Base-by-base conservation (phyloP, 2,888 invertebrate genomes). In the Danaus chrysippus region DNA sequence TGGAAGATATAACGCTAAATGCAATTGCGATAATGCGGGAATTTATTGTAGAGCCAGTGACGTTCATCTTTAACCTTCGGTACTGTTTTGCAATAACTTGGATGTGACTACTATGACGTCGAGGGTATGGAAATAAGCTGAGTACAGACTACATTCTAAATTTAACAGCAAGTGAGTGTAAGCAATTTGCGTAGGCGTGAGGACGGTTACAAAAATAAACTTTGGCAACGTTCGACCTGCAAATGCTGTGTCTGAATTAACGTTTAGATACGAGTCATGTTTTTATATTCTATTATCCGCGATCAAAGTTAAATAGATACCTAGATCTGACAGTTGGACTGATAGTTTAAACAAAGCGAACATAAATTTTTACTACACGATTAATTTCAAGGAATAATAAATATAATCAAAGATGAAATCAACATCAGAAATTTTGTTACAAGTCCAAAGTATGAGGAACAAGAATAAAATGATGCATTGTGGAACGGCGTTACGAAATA, bases 131-230 rank as follows among this genome's bases (percentile, higher is more conserved):
- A 77, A 79, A 78, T 84, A 87, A 79, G 78, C 82, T 79, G 79
- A 80, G 81, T 77, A 75, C 75, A 70, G 80, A 82, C 77, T 75
- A 75, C 86, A 83, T 86, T 87, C 88, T 90, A 90, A 90, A 88
- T 87, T 84, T 89, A 91, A 81, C 77, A 81, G 76, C 83, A 85
- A 83, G 86, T 86, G 86, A 84, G 88, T 90, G 84, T 86, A 87
- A 88, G 87, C 86, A 85, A 82, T 87, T 88, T 73, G 85, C 87
- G 90, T 91, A 78, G 91, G 91, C 71, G 84, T 74, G 73, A 74
- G 78, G 80, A 79, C 79, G 72, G 69, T 69, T 73, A 71, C 82
- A 65, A 78, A 88, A 90, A 90, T 90, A 90, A 80, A 81, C 63
- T 86, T 87, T 90, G 90, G 90, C 90, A 87, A 76, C 86, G 74